phyloP scores from a whole-genome alignment of 2,888 invertebrate genomes.

The Hirtodrosophila histrioides region DNA sequence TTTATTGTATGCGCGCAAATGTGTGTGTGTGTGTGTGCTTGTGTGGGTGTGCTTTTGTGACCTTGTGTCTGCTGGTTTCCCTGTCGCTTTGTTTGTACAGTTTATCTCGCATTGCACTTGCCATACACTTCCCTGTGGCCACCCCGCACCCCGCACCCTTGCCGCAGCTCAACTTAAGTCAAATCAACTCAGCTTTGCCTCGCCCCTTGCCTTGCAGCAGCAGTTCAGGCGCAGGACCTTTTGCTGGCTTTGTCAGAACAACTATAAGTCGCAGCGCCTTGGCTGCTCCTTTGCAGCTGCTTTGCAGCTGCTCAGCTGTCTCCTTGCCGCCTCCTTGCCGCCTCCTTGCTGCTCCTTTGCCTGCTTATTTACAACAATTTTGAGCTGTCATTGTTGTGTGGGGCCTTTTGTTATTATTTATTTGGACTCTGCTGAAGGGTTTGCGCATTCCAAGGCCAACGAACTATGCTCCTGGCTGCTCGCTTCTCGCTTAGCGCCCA shows the following conservation, averaged over 20 bases:
- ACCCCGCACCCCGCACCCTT: neutral
- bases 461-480: constrained; percentile 2
- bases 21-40: constrained; percentile 6
- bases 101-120: constrained; percentile 74
- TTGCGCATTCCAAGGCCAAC: constrained; percentile 11
- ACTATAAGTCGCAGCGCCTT: constrained; percentile 34
- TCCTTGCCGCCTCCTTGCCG: neutral
- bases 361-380: constrained; percentile 32
- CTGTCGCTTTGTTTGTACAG: constrained; percentile 63
- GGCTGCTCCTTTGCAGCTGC: constrained; percentile 10
- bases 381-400: constrained; percentile 47
- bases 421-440: constrained; percentile 44
- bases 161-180: neutral
- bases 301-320: constrained; percentile 3
- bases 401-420: constrained; percentile 72
- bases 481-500: neutral
- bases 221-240: constrained; percentile 20
- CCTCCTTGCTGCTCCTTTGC: constrained; percentile 23
- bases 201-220: too few species aligned
- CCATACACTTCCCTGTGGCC: neutral
- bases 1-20: constrained; percentile 30
- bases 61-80: constrained; percentile 51
- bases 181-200: neutral
- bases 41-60: constrained; percentile 34
- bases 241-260: constrained; percentile 36